phyloP scores from a whole-genome alignment of 2,797 vertebrate genomes.

The Muscicapa striata region DNA sequence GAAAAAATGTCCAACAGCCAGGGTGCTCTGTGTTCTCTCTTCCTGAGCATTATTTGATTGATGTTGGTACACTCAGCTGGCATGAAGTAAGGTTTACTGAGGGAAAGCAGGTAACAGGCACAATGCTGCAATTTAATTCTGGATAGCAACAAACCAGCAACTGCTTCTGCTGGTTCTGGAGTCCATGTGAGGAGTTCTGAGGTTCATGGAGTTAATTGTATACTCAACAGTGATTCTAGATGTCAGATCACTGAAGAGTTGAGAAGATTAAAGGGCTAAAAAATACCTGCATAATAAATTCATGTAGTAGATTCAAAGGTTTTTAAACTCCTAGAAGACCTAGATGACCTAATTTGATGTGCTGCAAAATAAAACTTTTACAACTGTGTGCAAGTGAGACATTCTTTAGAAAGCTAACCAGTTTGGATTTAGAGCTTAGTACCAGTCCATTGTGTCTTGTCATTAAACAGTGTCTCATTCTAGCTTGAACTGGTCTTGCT shows the following conservation, averaged over 20 bases:
- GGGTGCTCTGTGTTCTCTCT: conserved; percentile 25
- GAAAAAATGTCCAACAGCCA: not conserved
- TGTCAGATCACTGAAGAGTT: not conserved
- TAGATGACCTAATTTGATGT: not conserved
- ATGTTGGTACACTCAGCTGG: not conserved
- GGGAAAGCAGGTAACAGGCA: not conserved
- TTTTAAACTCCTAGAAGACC: not conserved
- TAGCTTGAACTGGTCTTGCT: not conserved
- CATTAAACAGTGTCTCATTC: not conserved
- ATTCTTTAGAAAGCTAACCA: not conserved
- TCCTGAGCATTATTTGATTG: not conserved
- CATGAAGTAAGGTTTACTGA: not conserved
- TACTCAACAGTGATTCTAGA: not conserved
- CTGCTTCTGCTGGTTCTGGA: not conserved
- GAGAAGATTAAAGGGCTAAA: not conserved
- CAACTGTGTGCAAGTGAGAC: not conserved
- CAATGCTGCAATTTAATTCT: not conserved
- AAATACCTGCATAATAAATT: not conserved
- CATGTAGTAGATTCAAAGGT: not conserved
- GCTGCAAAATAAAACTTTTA: not conserved
- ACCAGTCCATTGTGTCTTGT: not conserved
- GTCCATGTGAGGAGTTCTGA: not conserved
- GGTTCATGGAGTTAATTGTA: not conserved
- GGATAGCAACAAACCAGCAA: not conserved
- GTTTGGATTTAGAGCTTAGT: not conserved